Evolutionary conservation across 2,888 invertebrate genomes (phyloP).

Genomic region (Cephalotes varians): DNA sequence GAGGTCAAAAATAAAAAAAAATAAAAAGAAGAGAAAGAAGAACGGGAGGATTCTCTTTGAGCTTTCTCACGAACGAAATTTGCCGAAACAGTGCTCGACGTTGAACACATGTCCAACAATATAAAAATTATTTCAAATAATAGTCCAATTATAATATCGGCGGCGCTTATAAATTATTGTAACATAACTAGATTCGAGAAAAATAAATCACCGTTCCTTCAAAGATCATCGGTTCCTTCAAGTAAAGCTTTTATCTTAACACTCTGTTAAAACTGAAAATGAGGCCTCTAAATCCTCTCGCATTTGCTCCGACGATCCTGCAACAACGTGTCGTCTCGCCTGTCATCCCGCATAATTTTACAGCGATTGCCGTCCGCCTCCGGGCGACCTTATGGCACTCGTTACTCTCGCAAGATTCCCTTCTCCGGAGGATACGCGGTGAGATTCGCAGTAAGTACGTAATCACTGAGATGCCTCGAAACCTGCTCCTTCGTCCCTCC

Average conservation of each 20-base stretch:
- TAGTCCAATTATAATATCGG: neutral
- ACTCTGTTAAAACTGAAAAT: conserved; percentile 15
- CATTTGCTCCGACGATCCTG: conserved; percentile 25
- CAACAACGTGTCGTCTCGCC: conserved; percentile 40
- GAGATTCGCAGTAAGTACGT: conserved; percentile 52
- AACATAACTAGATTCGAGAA: neutral
- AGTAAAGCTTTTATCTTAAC: conserved; percentile 3
- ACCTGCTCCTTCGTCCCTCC: conserved; percentile 56
- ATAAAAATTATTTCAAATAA: neutral
- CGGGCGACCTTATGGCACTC: conserved; percentile 40
- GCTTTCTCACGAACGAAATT: conserved; percentile 21
- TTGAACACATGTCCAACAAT: neutral
- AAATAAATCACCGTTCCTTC: neutral
- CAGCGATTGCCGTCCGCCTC: conserved; percentile 30
- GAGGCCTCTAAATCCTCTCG: neutral
- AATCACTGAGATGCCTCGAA: conserved; percentile 59
- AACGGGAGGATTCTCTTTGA: neutral
- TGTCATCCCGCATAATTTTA: conserved; percentile 50
- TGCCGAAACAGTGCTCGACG: neutral
- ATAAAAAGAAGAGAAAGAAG: neutral
- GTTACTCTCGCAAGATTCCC: conserved; percentile 21
- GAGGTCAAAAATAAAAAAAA: conserved; percentile 55
- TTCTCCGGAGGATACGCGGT: conserved; percentile 15
- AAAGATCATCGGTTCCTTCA: neutral
- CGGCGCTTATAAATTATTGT: neutral